Evolutionary conservation across 1,140 invertebrate species (phyloP).

Genomic region (Calycopis cecrops): DNA sequence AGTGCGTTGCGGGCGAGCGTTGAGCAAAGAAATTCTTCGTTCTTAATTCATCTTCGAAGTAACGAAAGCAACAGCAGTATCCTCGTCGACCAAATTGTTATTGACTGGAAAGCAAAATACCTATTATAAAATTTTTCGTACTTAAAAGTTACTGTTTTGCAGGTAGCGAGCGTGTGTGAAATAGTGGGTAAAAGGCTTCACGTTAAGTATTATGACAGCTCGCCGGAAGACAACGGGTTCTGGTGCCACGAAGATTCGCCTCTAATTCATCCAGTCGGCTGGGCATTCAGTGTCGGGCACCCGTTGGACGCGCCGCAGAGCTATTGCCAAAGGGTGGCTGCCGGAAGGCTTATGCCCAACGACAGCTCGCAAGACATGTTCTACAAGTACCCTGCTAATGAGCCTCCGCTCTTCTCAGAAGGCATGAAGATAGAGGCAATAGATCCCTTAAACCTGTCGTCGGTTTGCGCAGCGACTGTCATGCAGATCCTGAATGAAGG

Average conservation of each 20-base stretch:
- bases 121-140: too few relatives aligned
- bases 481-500: constrained; percentile 94
- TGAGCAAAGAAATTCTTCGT: too few relatives aligned
- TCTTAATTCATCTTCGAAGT: too few relatives aligned
- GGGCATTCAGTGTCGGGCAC: constrained; percentile 92
- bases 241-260: constrained; percentile 98
- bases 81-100: too few relatives aligned
- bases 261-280: constrained; percentile 95
- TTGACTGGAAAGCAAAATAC: too few relatives aligned
- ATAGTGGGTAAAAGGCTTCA: constrained; percentile 94
- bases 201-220: constrained; percentile 91
- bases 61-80: too few relatives aligned
- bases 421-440: constrained; percentile 98
- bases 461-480: constrained; percentile 96
- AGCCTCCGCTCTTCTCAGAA: constrained; percentile 80
- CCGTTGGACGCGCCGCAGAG: constrained; percentile 87
- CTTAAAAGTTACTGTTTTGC: constrained; percentile 22
- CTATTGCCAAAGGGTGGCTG: constrained; percentile 82
- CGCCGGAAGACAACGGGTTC: constrained; percentile 88
- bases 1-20: too few relatives aligned
- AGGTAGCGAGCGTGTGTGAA: constrained; percentile 88
- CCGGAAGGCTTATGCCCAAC: constrained; percentile 80
- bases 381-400: constrained; percentile 52
- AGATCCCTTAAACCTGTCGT: constrained; percentile 94
- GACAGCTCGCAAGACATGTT: constrained; percentile 79